Evolutionary conservation across 2,888 invertebrate genomes (phyloP).

Genomic region (Eupithecia dodoneata): DNA sequence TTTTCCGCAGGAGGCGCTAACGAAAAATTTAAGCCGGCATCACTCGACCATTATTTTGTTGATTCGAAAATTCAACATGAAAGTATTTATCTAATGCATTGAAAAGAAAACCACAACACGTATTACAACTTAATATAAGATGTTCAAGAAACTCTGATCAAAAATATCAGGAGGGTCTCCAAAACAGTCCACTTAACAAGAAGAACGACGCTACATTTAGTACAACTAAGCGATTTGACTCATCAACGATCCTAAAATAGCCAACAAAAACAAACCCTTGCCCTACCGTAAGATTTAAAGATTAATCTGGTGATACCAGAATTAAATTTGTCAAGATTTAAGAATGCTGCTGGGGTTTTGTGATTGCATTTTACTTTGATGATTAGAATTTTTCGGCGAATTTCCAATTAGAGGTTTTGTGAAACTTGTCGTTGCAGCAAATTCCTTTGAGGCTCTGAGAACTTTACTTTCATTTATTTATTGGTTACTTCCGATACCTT

Average conservation of each 20-base stretch:
- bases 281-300: slow-evolving; percentile 28
- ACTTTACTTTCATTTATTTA: not conserved
- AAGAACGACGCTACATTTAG: slow-evolving; percentile 32
- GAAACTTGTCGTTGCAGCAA: not conserved
- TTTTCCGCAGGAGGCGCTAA: too few relatives aligned
- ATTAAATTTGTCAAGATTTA: slow-evolving; percentile 1
- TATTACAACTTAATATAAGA: not conserved
- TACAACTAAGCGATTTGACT: slow-evolving; percentile 39
- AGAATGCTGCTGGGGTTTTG: not conserved
- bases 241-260: slow-evolving; percentile 42
- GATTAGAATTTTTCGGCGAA: not conserved
- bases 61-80: not conserved
- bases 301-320: slow-evolving; percentile 15
- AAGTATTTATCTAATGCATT: not conserved
- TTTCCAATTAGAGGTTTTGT: not conserved
- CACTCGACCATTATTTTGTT: not conserved
- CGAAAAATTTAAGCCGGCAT: too few relatives aligned
- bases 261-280: slow-evolving; percentile 24
- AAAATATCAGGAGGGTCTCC: not conserved
- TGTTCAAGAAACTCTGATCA: not conserved
- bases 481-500: slow-evolving; percentile 5
- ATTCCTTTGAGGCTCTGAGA: not conserved
- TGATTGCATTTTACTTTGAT: not conserved
- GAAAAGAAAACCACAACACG: not conserved
- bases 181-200: not conserved